These are phyloP conservation scores for Neotoma lepida DNA, from an alignment of 2,113 vertebrate species.

Conservation along the genomic window DNA sequence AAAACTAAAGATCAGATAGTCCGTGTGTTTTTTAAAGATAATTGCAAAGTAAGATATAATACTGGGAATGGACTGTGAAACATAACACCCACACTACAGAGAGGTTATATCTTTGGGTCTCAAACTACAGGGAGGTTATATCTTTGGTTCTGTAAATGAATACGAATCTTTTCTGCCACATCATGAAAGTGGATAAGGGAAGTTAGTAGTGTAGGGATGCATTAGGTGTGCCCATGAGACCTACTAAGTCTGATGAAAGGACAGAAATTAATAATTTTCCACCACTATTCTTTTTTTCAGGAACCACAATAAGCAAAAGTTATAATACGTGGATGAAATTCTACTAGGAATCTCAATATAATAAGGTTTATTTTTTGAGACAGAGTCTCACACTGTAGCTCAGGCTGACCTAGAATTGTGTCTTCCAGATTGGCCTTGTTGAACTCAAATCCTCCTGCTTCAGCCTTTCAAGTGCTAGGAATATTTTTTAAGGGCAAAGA, in stretches of 20 bases:
- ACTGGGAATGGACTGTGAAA: neutral
- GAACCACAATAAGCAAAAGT: neutral
- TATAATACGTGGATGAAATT: neutral
- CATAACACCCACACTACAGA: conserved; percentile 2
- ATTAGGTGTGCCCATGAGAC: neutral
- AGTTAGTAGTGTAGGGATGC: neutral
- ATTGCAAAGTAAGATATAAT: conserved; percentile 39
- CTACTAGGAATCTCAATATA: neutral
- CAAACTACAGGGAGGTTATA: neutral
- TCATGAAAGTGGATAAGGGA: neutral
- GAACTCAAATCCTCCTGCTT: neutral
- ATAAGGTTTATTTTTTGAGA: neutral
- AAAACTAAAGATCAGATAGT: conserved; percentile 3
- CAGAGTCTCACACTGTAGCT: neutral
- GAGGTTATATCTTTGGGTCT: neutral
- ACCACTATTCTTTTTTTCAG: neutral
- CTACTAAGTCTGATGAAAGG: neutral
- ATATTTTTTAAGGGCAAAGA: neutral
- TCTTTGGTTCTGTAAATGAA: conserved; percentile 30
- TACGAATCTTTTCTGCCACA: neutral
- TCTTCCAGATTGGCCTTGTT: neutral
- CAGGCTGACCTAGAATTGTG: neutral
- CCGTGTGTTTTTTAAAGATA: neutral
- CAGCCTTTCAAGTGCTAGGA: neutral
- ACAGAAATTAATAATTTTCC: conserved; percentile 26